Percentiles rank a stretch among this genome's conserved stretches.
Evolutionary conservation across 2,113 vertebrate genomes (phyloP).

Genomic region (Chloebia gouldiae): DNA sequence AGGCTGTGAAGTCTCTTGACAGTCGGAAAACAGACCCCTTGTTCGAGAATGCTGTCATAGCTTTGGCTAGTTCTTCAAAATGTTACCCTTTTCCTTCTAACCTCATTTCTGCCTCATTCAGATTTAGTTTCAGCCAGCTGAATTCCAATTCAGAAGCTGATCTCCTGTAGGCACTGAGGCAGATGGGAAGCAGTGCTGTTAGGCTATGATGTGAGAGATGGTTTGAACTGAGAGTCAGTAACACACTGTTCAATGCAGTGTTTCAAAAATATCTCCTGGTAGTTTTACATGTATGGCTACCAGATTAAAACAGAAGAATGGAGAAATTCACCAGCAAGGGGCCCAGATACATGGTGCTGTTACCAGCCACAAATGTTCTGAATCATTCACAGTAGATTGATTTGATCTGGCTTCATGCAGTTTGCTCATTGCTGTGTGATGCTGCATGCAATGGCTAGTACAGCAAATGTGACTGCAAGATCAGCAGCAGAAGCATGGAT

Average conservation of each 20-base stretch:
- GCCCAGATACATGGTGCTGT: neutral
- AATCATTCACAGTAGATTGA: neutral
- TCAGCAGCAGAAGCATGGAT: neutral
- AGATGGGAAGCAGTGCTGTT: slow-evolving; percentile 48
- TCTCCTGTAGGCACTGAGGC: slow-evolving; percentile 36
- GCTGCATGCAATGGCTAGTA: neutral
- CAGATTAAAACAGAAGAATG: neutral
- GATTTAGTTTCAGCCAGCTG: slow-evolving; percentile 22
- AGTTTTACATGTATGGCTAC: neutral
- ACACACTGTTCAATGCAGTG: slow-evolving; percentile 1
- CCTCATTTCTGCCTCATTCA: slow-evolving; percentile 1
- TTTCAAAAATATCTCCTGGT: slow-evolving; percentile 50
- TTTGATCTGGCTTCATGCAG: neutral
- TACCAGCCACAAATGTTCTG: neutral
- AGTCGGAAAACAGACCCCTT: neutral
- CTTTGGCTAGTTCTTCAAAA: slow-evolving; percentile 24
- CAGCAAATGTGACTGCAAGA: neutral
- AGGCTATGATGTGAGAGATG: slow-evolving; percentile 17
- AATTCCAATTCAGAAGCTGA: slow-evolving; percentile 44
- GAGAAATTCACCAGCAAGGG: slow-evolving; percentile 18
- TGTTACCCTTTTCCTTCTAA: slow-evolving; percentile 9
- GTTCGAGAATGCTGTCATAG: neutral
- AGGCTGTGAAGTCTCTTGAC: neutral
- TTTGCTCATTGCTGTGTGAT: neutral
- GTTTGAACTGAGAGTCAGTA: slow-evolving; percentile 30